Evolutionary conservation across 2,888 invertebrate species (phyloP).

Genomic region (Tiliacea citrago): DNA sequence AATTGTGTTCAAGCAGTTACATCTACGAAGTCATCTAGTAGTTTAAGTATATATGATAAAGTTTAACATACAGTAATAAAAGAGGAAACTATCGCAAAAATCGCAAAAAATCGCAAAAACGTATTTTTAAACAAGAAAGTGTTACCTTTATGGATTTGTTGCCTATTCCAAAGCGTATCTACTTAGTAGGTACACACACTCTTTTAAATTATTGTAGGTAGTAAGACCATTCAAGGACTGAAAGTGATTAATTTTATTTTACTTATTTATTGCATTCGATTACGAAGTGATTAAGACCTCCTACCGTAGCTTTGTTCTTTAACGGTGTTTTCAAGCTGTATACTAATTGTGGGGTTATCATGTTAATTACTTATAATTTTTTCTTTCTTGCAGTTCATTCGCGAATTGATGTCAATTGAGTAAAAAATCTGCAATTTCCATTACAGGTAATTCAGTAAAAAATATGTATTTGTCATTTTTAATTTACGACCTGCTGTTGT

Average conservation of each 20-base stretch:
- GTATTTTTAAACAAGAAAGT: too few relatives aligned
- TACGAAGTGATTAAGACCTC: not conserved
- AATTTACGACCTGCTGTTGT: not conserved
- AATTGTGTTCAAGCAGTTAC: too few relatives aligned
- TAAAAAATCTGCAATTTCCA: conserved; percentile 1
- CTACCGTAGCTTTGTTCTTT: not conserved
- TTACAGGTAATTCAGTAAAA: not conserved
- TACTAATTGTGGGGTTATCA: not conserved
- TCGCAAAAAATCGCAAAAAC: too few relatives aligned
- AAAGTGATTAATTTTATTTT: not conserved
- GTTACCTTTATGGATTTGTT: too few relatives aligned
- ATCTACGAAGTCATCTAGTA: too few relatives aligned
- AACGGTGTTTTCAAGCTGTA: not conserved
- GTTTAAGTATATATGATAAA: too few relatives aligned
- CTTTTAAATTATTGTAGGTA: too few relatives aligned
- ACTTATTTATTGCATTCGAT: conserved; percentile 12
- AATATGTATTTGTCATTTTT: not conserved
- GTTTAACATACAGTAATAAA: too few relatives aligned
- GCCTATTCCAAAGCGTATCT: too few relatives aligned
- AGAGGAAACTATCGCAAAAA: too few relatives aligned
- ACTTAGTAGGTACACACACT: too few relatives aligned
- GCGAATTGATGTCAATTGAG: conserved; percentile 13
- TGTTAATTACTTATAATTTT: not conserved
- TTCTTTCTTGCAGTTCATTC: conserved; percentile 16
- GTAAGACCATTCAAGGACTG: not conserved